Evolutionary conservation across 2,113 vertebrate species (phyloP).

Genomic region (Corythaixoides concolor): DNA sequence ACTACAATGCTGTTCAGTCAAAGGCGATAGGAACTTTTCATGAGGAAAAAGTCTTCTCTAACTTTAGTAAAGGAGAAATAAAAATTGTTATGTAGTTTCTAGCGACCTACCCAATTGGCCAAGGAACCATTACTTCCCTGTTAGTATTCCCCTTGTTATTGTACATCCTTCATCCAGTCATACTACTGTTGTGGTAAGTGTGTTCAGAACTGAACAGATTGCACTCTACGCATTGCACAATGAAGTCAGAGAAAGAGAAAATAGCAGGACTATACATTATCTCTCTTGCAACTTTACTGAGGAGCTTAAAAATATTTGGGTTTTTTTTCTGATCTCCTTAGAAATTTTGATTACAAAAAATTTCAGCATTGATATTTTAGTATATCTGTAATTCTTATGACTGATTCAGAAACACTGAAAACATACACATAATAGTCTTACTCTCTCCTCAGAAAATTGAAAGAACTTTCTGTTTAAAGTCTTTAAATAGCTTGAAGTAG

Average conservation of each 20-base stretch:
- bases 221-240: neutral
- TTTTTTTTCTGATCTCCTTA: neutral
- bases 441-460: neutral
- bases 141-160: neutral
- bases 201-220: neutral
- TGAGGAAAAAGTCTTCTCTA: neutral
- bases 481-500: neutral
- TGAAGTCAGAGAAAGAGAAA: neutral
- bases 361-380: neutral
- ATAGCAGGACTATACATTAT: neutral
- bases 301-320: neutral
- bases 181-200: neutral
- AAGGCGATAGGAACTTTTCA: neutral
- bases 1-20: neutral
- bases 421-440: neutral
- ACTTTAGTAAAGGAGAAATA: neutral
- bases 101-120: fast-evolving
- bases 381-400: neutral
- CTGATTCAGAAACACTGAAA: neutral
- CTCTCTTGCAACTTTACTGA: neutral
- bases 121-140: neutral
- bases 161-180: neutral
- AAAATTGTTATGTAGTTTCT: neutral
- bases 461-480: neutral
- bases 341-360: neutral